Percentiles rank a stretch among this genome's conserved stretches.
Evolutionary conservation across 2,797 vertebrate species (phyloP).

Genomic region (Xyrichtys novacula): DNA sequence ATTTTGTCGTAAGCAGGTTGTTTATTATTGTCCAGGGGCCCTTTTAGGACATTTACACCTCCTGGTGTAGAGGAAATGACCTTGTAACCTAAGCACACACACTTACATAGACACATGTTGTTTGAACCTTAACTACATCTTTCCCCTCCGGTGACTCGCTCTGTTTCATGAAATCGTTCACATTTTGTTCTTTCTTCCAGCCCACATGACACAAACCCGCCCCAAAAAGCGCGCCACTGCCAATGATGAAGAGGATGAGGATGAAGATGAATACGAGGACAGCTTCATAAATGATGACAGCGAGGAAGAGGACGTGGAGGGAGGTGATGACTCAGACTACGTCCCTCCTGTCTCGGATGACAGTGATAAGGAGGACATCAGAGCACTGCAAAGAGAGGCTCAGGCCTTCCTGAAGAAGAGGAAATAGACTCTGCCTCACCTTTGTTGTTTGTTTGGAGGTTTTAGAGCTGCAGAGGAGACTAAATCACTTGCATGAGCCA

Average conservation of each 20-base stretch:
- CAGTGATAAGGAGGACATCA: constrained; percentile 70
- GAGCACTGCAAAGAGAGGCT: constrained; percentile 67
- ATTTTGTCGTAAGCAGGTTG: constrained; percentile 5
- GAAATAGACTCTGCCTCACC: constrained; percentile 41
- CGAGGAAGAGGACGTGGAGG: constrained; percentile 34
- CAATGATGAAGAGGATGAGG: constrained; percentile 44
- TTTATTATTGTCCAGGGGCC: no score
- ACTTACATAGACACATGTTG: no score
- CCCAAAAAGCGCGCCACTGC: neutral
- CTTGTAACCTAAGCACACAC: no score
- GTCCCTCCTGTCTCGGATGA: constrained; percentile 57
- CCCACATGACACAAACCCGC: neutral
- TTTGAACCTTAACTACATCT: no score
- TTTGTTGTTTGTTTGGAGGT: neutral
- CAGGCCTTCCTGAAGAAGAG: constrained; percentile 62
- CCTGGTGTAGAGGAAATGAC: neutral
- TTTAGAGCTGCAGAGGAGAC: neutral
- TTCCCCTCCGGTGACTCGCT: no score
- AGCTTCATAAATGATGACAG: constrained; percentile 81
- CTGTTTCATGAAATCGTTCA: neutral
- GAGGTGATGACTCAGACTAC: constrained; percentile 78
- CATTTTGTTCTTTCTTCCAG: neutral
- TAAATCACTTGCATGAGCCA: no score
- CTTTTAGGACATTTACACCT: neutral
- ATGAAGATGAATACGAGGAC: constrained; percentile 62